Percentiles rank a stretch among this genome's conserved stretches.
Evolutionary conservation across 2,113 vertebrate genomes (phyloP).

Genomic region (Micronycteris hirsuta): DNA sequence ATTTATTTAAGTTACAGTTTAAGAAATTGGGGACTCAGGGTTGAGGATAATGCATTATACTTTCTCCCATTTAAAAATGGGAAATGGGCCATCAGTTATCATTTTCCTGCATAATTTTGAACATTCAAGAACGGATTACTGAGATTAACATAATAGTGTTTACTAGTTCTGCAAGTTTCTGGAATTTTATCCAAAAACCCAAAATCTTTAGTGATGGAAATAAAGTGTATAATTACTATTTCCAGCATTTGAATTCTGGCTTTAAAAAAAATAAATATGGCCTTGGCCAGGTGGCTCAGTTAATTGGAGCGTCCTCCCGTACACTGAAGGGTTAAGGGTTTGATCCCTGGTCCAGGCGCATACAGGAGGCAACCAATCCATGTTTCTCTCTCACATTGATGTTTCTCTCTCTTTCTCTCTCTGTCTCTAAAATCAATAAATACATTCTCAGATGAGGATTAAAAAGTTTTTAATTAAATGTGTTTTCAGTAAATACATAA

Average conservation of each 20-base stretch:
- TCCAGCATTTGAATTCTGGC: neutral
- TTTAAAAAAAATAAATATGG: conserved; percentile 14
- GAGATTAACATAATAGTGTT: neutral
- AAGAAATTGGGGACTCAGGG: neutral
- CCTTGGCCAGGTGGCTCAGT: too few species aligned
- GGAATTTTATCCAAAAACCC: neutral
- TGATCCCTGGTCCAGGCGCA: too few species aligned
- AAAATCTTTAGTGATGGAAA: neutral
- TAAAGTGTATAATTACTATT: neutral
- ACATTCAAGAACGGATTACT: neutral
- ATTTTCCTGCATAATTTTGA: neutral
- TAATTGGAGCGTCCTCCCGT: too few species aligned
- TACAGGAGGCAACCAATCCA: too few species aligned
- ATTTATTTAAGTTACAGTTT: neutral
- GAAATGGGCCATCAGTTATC: neutral
- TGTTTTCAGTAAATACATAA: too few species aligned
- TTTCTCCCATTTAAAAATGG: neutral
- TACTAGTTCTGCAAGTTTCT: neutral
- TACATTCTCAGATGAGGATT: too few species aligned
- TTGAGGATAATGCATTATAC: neutral
- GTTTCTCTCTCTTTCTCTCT: too few species aligned
- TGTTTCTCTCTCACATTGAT: too few species aligned
- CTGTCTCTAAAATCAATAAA: too few species aligned
- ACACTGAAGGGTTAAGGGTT: too few species aligned
- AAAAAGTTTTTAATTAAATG: too few species aligned